Base-by-base conservation (phyloP, 64 coral and sea anemone species). In the Porites australiensis region DNA sequence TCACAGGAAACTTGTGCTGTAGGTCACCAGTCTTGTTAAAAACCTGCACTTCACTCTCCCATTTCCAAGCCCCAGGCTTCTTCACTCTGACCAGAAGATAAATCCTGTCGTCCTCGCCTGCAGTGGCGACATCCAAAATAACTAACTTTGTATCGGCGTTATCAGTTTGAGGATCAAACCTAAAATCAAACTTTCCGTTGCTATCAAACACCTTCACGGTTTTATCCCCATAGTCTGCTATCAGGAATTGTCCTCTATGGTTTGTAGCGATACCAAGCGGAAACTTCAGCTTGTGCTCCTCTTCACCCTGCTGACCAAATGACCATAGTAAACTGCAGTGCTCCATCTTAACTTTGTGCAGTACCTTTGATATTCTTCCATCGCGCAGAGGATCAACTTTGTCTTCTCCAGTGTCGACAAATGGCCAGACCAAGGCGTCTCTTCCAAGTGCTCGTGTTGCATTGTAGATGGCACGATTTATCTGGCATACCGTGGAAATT, bases 381-480 rank as follows among this genome's bases (percentile, higher is more conserved):
- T 82, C 79, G 27, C 55, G 54, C 3, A 82, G n/a, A 18, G 16
- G 53, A 37, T 61, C 54, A 61, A 82, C 44, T 44, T 44, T 21
- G 27, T 69, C 44, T 44, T 50, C 8, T 86, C 62, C 55, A 22
- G 44, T 86, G 51, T 79, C 58, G 14, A 69, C 59, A 68, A 8
- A 19, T 50, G 27, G 68, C 63, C 44, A 19, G 44, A 18, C 6
- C 19, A 14, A 64, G 9, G n/a, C 46, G 44, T 66, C 5, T 16
- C 1, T 10, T 15, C 63, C 5, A 4, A 86, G 13, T 13, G 63
- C 4, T 45, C 50, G 59, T 44, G 61, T n/a, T n/a, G n/a, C 44
- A 70, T 86, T 53, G 23, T 48, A 72, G 18, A 86, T 50, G 5
- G 66, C 83, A 22, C 70, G 53, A 72, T 86, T 86, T 52, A 27